Base-by-base conservation (phyloP, 2,113 vertebrate species). In the Melanocharis versteri region DNA sequence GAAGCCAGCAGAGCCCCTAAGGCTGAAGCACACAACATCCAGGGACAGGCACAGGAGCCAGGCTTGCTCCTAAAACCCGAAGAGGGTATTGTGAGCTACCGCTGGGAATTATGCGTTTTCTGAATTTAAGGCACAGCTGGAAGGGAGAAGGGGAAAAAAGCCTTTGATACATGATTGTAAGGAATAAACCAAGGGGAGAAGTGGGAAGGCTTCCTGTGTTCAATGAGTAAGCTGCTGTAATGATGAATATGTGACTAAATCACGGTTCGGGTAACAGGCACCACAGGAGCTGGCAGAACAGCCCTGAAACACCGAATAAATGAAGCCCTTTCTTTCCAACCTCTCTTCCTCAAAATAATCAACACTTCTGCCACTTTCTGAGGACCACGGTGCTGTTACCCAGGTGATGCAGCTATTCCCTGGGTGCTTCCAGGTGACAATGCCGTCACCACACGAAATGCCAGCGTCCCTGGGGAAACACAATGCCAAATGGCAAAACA, bases 161-260 rank as follows among this genome's bases (percentile, higher is more conserved):
- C 19, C 61, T 90, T 44, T 71, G 69, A 60, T 57, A 64, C 15
- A n/a, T 13, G 40, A 71, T 28, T 60, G 15, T 28, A 76, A 69
- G 71, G 45, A 85, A 83, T 93, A 88, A 94, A 89, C 7, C 27
- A 57, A 27, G 27, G 68, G 20, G 90, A 83, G 40, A 23, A 57
- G 61, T 17, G 39, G 68, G 61, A 81, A 75, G 51, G 47, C 39
- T 87, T 77, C 62, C 65, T 87, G 90, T 47, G 71, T 78, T 90
- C 60, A 94, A 72, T 56, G 48, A 97, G 85, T 82, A 89, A 97
- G 75, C 45, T 80, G 60, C 39, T 42, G 42, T 31, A 86, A 93
- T 37, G 87, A 96, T 42, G 96, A 96, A 94, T 20, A 77, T 1
- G 0, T 5, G 6, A 40, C 4, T 9, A 66, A 78, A 62, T 94